phyloP scores from a whole-genome alignment of 2,797 vertebrate species.

The Silurus lanzhouensis region DNA sequence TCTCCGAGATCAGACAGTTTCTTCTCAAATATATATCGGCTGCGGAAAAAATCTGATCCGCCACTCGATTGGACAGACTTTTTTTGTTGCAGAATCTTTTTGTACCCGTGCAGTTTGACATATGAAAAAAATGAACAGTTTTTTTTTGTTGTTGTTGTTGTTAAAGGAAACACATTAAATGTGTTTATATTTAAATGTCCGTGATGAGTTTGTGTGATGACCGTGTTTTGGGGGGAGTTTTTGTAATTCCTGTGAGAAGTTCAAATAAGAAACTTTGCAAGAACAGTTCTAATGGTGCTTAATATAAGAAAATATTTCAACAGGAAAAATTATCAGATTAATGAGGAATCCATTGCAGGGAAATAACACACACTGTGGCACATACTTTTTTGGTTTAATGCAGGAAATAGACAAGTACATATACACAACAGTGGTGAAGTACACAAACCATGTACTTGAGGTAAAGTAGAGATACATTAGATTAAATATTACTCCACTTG shows the following conservation, averaged over 20 bases:
- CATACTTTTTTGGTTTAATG: too few species aligned
- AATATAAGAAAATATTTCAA: not conserved
- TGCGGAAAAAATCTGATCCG: slow-evolving; percentile 72
- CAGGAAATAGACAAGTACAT: too few species aligned
- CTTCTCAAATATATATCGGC: slow-evolving; percentile 83
- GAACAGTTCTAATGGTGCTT: not conserved
- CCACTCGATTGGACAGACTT: not conserved
- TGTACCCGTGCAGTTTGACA: not conserved
- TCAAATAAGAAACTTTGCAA: too few species aligned
- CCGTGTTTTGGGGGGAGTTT: too few species aligned
- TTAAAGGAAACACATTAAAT: not conserved
- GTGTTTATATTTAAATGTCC: not conserved
- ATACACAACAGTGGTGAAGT: too few species aligned
- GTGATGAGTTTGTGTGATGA: not conserved
- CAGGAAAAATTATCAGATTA: not conserved
- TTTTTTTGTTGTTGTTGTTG: not conserved
- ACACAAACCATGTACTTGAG: too few species aligned
- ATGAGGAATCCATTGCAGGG: not conserved
- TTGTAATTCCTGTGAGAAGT: not conserved
- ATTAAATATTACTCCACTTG: too few species aligned
- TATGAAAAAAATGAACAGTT: not conserved
- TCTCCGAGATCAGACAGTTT: slow-evolving; percentile 87
- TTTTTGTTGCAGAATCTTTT: not conserved
- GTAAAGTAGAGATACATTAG: too few species aligned
- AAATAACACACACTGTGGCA: too few species aligned